Conservation (phyloP, 2,113 vertebrate genomes). For the Tamias sibiricus region DNA sequence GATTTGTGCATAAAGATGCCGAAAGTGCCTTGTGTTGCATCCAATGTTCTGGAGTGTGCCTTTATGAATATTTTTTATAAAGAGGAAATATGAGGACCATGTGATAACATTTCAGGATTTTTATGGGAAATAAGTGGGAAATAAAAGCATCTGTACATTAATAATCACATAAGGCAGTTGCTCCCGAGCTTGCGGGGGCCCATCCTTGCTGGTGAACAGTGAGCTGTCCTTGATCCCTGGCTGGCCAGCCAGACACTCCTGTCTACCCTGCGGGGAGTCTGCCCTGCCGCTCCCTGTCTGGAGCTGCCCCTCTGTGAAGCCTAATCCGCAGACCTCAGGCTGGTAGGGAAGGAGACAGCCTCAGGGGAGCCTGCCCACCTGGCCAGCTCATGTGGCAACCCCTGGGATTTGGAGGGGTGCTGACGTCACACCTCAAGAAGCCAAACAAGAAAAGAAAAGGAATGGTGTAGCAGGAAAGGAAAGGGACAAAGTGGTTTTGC, state of each 20-base stretch:
- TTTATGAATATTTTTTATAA: not conserved
- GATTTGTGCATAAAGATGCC: not conserved
- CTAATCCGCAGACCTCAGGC: slow-evolving; percentile 66
- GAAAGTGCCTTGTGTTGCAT: not conserved
- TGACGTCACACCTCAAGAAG: not conserved
- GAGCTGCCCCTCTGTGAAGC: not conserved
- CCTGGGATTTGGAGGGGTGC: not conserved
- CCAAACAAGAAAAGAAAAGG: not conserved
- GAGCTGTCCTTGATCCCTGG: not conserved
- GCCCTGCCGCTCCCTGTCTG: slow-evolving; percentile 45
- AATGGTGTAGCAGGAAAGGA: not conserved
- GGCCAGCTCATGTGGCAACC: not conserved
- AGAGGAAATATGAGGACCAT: not conserved
- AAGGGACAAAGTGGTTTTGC: not conserved
- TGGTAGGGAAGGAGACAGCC: not conserved
- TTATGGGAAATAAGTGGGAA: not conserved
- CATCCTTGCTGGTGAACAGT: not conserved
- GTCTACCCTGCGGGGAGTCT: not conserved
- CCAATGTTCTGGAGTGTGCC: not conserved
- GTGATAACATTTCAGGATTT: not conserved
- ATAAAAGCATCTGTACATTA: not conserved
- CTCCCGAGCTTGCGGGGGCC: not conserved
- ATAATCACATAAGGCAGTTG: not conserved
- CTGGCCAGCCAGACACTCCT: not conserved
- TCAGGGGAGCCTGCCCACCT: slow-evolving; percentile 28